Base-by-base conservation (phyloP, 1,140 invertebrate species). In the Bombus picipes region DNA sequence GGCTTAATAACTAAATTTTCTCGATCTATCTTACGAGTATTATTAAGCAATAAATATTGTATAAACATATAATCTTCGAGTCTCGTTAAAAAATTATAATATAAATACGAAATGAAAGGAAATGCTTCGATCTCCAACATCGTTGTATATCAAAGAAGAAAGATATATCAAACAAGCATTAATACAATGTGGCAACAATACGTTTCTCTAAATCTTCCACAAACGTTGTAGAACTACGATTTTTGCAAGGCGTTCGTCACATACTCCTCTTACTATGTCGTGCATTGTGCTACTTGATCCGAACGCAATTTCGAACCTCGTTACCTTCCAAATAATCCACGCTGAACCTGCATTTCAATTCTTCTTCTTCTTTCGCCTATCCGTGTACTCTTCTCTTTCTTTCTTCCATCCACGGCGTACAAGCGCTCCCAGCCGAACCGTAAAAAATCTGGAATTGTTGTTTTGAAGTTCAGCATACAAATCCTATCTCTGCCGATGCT, bases 371-470 rank as follows among this genome's bases (percentile, higher is more conserved):
- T 6, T 53, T 22, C 18, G 47, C 1, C 47, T 6, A 53, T 53
- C 5, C 18, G 47, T 22, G 18, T 12, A 9, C 0, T 34, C 9
- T 13, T 22, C 15, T 13, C 15, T 15, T 65, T 25, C 34, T 12
- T 9, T 22, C 79, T 18, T 6, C 28, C 32, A 59, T 62, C 62
- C 70, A 39, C 28, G 2, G 18, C 5, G 15, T 6, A 25, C 15
- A 41, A 37, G 2, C 10, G 22, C 4, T 5, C 4, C 12, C 32
- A 47, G 32, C 15, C 25, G n/a, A 79, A 68, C 32, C 28, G 53
- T 25, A 68, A 18, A 43, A 89, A 85, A 59, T 66, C 25, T 70
- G 43, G 59, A 86, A 70, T 71, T 66, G 59, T 75, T 75, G 78
- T 74, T 86, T 53, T 4, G 22, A 65, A 71, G 79, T 75, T 78